Base-by-base conservation (phyloP, 2,888 invertebrate genomes). In the Andrena bicolor region DNA sequence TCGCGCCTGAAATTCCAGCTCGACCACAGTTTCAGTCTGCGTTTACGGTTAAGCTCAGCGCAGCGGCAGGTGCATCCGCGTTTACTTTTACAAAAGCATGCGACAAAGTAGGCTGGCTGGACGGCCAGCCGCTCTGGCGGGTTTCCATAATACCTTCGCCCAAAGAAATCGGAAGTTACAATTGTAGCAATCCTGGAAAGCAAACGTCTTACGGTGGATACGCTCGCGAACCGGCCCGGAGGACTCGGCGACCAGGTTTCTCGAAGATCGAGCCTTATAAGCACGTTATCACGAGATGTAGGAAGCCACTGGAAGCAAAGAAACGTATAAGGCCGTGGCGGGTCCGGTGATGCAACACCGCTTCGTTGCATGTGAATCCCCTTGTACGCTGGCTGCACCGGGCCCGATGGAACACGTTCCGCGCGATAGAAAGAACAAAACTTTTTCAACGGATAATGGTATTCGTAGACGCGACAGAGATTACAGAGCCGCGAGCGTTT, bases 221-320 rank as follows among this genome's bases (percentile, higher is more conserved):
- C 77, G 76, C 63, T 74, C 61, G 71, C 28, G 66, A 72, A 41
- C 60, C 41, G 76, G 41, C 10, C 49, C 16, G 56, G 66, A 51
- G 68, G 78, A 53, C 51, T 28, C 53, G 60, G 58, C 74, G 81
- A 76, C 82, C 85, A 63, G 82, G 83, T 83, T 82, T 82, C 86
- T 82, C 83, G 82, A 85, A 83, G 86, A 88, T 83, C 87, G 84
- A 80, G 82, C 91, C 91, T 89, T 91, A 91, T 90, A 91, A 89
- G 91, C 87, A 89, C 86, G 89, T 90, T 89, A 89, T 90, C 91
- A 90, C 88, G 88, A 86, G 89, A 89, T 91, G 90, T 90, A 91
- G 91, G 91, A 91, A 91, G 91, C 91, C 88, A 48, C 85, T 83
- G 84, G 85, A 78, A 86, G 77, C 79, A 88, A 89, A 89, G 86